Base-by-base conservation (phyloP, 2,797 vertebrate species). In the Helostoma temminkii region DNA sequence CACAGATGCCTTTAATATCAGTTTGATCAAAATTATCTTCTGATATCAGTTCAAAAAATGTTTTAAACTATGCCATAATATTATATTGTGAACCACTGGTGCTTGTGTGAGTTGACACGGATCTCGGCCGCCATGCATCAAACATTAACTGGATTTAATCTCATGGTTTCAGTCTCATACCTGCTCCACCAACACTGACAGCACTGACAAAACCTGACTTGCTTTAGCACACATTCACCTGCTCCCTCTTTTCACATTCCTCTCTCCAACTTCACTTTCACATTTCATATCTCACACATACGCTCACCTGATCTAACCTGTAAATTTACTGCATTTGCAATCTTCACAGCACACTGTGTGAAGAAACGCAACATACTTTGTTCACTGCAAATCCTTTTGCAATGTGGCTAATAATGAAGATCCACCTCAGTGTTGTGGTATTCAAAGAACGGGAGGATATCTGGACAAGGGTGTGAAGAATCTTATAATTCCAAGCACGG, bases 231-330 rank as follows among this genome's bases (percentile, higher is more conserved):
- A 57, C 45, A 37, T 19, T 65, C 32, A 47, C 26, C 50, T 42
- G 26, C 36, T 49, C 57, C 14, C 32, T 14, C 28, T 78, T 66
- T 39, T 75, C 71, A 81, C 73, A 48, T 83, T n/a, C 45, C 55
- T 65, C 77, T 49, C 47, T 58, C 81, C 71, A 43, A 24, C 76
- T 64, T 74, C 78, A 72, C 71, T 28, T 78, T 61, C 80, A 67
- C 54, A 21, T 63, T 52, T 66, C 74, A 59, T 37, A 19, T 56
- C 41, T 70, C 54, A 61, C 68, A 69, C 53, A 14, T 46, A 66
- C 71, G 32, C 43, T 28, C 34, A 54, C 43, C 56, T 25, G 46
- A 26, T 55, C 55, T 21, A 7, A 14, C 28, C 39, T 43, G 36
- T 24, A n/a, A 65, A 47, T 34, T n/a, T 15, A 61, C 49, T 58